Percentiles rank a stretch among this genome's conserved stretches.
Conservation (phyloP, 2,888 invertebrate species). For the Cybosia mesomella region DNA sequence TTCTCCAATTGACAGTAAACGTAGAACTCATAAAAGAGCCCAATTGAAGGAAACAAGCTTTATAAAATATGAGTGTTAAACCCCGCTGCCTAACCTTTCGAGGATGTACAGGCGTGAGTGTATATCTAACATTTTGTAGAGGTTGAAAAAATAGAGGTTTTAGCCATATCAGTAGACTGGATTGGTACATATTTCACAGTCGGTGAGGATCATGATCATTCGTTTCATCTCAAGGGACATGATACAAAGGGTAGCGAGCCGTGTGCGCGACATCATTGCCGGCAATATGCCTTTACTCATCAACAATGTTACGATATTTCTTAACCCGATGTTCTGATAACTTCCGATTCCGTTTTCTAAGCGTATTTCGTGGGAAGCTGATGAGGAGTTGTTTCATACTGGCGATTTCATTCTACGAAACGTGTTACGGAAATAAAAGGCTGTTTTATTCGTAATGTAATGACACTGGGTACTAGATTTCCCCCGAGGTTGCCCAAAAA, state of each 20-base stretch:
- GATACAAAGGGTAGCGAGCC: constrained; percentile 64
- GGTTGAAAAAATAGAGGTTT: background rate
- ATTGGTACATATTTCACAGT: constrained; percentile 53
- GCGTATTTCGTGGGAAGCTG: constrained; percentile 56
- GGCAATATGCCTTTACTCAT: constrained; percentile 76
- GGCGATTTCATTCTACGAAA: constrained; percentile 57
- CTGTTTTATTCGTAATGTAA: constrained; percentile 54
- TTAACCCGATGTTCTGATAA: constrained; percentile 69
- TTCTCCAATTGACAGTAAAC: too few relatives aligned
- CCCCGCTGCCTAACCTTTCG: background rate
- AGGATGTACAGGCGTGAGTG: background rate
- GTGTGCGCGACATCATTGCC: constrained; percentile 66
- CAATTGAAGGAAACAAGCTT: too few relatives aligned
- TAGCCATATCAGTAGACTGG: background rate
- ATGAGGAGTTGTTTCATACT: constrained; percentile 56
- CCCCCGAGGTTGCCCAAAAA: constrained; percentile 44
- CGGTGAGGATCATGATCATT: constrained; percentile 69
- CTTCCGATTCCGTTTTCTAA: constrained; percentile 63
- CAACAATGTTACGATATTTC: constrained; percentile 70
- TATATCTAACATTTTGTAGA: background rate
- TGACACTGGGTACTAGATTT: constrained; percentile 52
- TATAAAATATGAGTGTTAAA: background rate
- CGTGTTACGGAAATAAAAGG: constrained; percentile 62
- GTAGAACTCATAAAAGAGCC: too few relatives aligned
- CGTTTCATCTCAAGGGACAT: constrained; percentile 72